These are phyloP conservation scores for Corvus cornix DNA, from an alignment of 2,113 vertebrate species.

Conservation along the genomic window DNA sequence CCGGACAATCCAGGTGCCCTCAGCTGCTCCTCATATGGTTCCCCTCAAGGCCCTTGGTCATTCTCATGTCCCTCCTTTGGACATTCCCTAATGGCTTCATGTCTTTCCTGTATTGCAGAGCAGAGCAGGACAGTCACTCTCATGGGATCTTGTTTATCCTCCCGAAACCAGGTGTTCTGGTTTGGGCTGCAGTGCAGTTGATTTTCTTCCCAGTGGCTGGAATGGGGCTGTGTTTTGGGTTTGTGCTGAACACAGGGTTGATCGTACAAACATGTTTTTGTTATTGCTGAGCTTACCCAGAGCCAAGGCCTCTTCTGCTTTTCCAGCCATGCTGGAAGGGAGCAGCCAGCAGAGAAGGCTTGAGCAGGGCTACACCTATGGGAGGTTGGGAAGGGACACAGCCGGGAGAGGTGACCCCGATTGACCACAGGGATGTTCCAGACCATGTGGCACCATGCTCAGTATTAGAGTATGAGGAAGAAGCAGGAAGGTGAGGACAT, in stretches of 20 bases:
- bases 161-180: not conserved
- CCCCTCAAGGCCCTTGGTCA: not conserved
- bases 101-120: not conserved
- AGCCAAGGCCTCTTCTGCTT: not conserved
- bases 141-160: not conserved
- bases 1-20: not conserved
- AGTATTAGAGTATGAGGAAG: not conserved
- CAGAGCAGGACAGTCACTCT: not conserved
- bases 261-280: not conserved
- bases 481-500: not conserved
- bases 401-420: accelerated
- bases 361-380: not conserved
- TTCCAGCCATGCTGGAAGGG: not conserved
- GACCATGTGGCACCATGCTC: not conserved
- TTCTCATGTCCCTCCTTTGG: not conserved
- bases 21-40: not conserved
- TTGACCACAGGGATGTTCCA: not conserved
- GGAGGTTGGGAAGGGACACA: not conserved
- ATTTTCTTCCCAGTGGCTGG: not conserved
- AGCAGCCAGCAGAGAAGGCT: not conserved
- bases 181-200: not conserved
- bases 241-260: not conserved
- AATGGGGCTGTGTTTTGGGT: not conserved
- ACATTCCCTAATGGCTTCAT: not conserved
- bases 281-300: not conserved